Evolutionary conservation across 2,888 invertebrate species (phyloP).

Genomic region (Sesia bembeciformis): DNA sequence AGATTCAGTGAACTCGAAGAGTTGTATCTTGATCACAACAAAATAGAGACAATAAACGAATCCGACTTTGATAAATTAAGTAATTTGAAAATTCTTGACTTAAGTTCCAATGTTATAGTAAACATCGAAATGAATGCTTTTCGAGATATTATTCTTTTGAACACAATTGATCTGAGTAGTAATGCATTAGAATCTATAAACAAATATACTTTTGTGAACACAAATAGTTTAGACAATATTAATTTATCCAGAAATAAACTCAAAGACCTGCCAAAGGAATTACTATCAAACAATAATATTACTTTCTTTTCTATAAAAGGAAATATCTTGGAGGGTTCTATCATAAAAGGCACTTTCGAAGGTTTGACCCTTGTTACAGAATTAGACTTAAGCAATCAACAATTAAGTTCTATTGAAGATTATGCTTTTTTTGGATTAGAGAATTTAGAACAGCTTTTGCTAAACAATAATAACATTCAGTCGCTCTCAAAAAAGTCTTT

Average conservation of each 20-base stretch:
- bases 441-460: constrained; percentile 21
- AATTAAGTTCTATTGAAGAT: constrained; percentile 31
- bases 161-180: constrained; percentile 24
- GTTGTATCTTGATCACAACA: constrained; percentile 34
- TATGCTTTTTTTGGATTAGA: constrained; percentile 36
- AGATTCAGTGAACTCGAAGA: constrained; percentile 29
- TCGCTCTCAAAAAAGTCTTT: constrained; percentile 30
- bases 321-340: constrained; percentile 32
- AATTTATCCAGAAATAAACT: constrained; percentile 38
- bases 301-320: constrained; percentile 23
- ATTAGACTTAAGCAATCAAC: constrained; percentile 36
- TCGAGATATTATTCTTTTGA: constrained; percentile 17
- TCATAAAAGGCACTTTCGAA: constrained; percentile 37
- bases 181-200: constrained; percentile 27
- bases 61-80: constrained; percentile 29
- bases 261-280: constrained; percentile 24
- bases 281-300: constrained; percentile 38
- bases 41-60: constrained; percentile 20
- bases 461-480: constrained; percentile 36
- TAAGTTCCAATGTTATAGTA: constrained; percentile 30
- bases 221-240: constrained; percentile 17
- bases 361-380: constrained; percentile 26
- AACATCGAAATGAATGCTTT: constrained; percentile 25
- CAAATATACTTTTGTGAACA: constrained; percentile 23
- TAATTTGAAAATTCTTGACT: constrained; percentile 24